A percentile compares a stretch with the other conserved stretches of the same genome.
Conservation (phyloP, 2,888 invertebrate species). For the Drosophila sordidula region DNA sequence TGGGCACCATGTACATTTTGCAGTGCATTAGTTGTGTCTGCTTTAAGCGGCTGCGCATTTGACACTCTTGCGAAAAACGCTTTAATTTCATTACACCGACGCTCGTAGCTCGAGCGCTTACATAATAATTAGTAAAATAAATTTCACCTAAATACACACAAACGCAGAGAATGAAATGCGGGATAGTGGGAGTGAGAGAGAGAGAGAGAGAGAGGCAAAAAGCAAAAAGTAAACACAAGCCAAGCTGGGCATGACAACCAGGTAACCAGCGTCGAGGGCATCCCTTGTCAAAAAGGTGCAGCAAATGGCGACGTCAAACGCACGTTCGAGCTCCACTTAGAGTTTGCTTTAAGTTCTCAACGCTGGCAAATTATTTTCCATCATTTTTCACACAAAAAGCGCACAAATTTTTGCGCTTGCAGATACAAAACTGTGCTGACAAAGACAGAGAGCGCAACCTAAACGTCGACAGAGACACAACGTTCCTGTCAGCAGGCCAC, state of each 20-base stretch:
- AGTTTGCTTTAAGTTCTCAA: slow-evolving; percentile 51
- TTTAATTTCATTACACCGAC: slow-evolving; percentile 70
- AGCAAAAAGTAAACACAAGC: slow-evolving; percentile 49
- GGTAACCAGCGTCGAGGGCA: slow-evolving; percentile 17
- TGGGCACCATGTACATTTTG: not conserved
- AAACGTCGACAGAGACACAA: slow-evolving; percentile 27
- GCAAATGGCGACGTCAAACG: slow-evolving; percentile 72
- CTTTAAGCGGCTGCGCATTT: slow-evolving; percentile 6
- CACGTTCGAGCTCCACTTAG: slow-evolving; percentile 68
- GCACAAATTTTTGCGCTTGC: slow-evolving; percentile 54
- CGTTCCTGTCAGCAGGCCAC: slow-evolving; percentile 48
- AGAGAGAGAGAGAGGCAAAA: slow-evolving; percentile 7
- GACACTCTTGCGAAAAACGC: slow-evolving; percentile 32
- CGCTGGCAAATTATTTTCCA: slow-evolving; percentile 74
- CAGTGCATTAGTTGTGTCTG: not conserved
- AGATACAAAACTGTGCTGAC: slow-evolving; percentile 3
- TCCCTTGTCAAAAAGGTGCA: slow-evolving; percentile 50
- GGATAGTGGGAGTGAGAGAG: not conserved
- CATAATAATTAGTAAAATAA: slow-evolving; percentile 80
- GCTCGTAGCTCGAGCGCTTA: slow-evolving; percentile 59
- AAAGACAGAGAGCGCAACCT: slow-evolving; percentile 11
- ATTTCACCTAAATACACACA: slow-evolving; percentile 74
- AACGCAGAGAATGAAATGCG: slow-evolving; percentile 4
- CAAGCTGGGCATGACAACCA: slow-evolving; percentile 16
- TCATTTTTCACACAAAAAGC: slow-evolving; percentile 78